Evolutionary conservation across 1,140 invertebrate species (phyloP).

Genomic region (Cyclargus thomasi): DNA sequence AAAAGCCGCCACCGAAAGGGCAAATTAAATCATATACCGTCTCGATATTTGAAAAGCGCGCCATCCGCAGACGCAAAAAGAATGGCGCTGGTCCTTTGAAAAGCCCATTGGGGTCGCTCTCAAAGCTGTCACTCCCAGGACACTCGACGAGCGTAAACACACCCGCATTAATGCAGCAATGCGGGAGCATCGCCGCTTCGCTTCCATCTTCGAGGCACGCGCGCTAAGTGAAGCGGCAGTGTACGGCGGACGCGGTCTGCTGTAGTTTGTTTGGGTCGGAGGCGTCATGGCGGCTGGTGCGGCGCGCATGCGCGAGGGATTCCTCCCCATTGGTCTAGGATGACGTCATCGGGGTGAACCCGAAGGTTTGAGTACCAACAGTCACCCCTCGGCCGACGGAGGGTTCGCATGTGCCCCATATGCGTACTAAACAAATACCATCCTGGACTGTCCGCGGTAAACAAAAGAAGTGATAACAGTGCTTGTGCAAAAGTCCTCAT

Average conservation of each 20-base stretch:
- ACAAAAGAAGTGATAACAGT: conserved; percentile 35
- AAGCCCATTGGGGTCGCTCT: conserved; percentile 60
- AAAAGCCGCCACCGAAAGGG: conserved; percentile 45
- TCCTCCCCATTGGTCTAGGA: conserved; percentile 66
- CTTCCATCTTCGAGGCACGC: conserved; percentile 26
- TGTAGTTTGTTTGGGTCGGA: conserved; percentile 37
- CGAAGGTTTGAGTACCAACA: conserved; percentile 65
- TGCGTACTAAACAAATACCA: conserved; percentile 50
- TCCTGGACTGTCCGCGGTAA: conserved; percentile 41
- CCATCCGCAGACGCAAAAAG: conserved; percentile 61
- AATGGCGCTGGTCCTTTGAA: conserved; percentile 67
- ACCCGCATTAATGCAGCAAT: conserved; percentile 31
- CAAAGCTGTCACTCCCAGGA: conserved; percentile 65
- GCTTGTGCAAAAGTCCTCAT: not conserved
- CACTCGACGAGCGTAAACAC: conserved; percentile 48
- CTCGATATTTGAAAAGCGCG: conserved; percentile 65
- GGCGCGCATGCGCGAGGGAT: conserved; percentile 57
- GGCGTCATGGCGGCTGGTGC: conserved; percentile 58
- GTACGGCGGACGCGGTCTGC: conserved; percentile 29
- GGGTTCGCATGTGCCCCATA: conserved; percentile 40
- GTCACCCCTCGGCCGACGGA: conserved; percentile 58
- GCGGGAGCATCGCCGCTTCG: conserved; percentile 35
- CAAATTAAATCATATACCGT: conserved; percentile 70
- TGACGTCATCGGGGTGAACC: conserved; percentile 72
- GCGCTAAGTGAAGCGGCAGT: conserved; percentile 45